Base-by-base conservation (phyloP, 2,113 vertebrate genomes). In the Mobula birostris region DNA sequence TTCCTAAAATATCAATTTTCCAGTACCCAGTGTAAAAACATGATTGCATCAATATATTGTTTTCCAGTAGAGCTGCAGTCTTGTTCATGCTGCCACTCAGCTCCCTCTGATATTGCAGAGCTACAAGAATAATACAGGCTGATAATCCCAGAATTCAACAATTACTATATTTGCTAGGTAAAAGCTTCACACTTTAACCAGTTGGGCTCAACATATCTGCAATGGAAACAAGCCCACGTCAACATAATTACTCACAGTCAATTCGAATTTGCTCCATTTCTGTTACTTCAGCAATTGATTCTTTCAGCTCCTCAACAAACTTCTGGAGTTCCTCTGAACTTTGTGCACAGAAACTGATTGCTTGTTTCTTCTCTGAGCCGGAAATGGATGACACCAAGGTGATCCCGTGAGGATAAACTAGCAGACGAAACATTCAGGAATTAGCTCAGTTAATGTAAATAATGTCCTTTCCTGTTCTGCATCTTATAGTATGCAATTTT, bases 181-280 rank as follows among this genome's bases (percentile, higher is more conserved):
- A 90, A 17, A 29, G 14, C 24, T 87, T 70, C 48, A 40, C 21
- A n/a, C 14, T 91, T 68, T 27, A 40, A 93, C 8, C 21, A 76
- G 29, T 7, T 48, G 68, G 9, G 70, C 36, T 40, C 21, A 93
- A 36, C 15, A 6, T 19, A 32, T 14, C 61, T 66, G 11, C 5
- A 17, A 29, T 17, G 40, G 6, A 6, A 66, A 76, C 12, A 74
- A 56, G 21, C 91, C 24, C 29, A 70, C 9, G 56, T 19, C 27
- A 27, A 72, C 40, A 40, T 1, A 29, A 3, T 36, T 93, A 40
- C 98, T 99, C 98, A 99, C 99, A 99, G 96, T 99, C 98, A 95
- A 99, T 99, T 95, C 99, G 98, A 95, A 99, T 99, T 96, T 99
- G 98, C 95, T 99, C 99, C 98, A 99, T 99, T 96, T 99, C 99